A percentile compares a stretch with the other conserved stretches of the same genome.
Conservation (phyloP, 2,113 vertebrate genomes). For the Misgurnus mizolepis region DNA sequence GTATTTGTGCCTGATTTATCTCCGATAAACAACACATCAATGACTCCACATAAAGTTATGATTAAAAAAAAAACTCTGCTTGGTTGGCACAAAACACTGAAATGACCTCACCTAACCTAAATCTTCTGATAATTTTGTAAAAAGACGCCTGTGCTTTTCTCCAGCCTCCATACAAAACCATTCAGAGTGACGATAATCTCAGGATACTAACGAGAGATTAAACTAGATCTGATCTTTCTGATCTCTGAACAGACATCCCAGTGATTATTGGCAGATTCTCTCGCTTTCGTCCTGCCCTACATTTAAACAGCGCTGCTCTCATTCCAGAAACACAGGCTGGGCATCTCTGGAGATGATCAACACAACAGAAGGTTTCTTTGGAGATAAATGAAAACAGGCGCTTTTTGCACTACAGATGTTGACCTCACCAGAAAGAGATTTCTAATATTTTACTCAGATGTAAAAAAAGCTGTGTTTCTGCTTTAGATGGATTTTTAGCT, state of each 20-base stretch:
- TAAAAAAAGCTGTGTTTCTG: neutral
- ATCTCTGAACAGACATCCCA: neutral
- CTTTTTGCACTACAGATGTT: neutral
- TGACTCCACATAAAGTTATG: neutral
- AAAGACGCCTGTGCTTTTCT: neutral
- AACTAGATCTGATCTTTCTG: neutral
- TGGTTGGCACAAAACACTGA: neutral
- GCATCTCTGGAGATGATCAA: neutral
- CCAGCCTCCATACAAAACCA: neutral
- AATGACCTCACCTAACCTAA: too few relatives aligned
- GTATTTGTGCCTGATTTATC: too few relatives aligned
- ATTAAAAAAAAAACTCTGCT: neutral
- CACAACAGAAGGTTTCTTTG: neutral
- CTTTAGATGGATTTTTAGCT: neutral
- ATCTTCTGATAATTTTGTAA: too few relatives aligned
- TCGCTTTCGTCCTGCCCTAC: neutral
- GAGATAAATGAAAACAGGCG: neutral
- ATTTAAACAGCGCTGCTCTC: neutral
- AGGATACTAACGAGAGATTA: neutral
- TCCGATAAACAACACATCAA: neutral
- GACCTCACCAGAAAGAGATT: constrained; percentile 16
- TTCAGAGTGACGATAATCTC: neutral
- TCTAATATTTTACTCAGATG: neutral
- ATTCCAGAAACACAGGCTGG: too few relatives aligned
- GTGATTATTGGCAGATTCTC: neutral